Conservation (phyloP, 2,113 vertebrate genomes). For the Antigone vipio region DNA sequence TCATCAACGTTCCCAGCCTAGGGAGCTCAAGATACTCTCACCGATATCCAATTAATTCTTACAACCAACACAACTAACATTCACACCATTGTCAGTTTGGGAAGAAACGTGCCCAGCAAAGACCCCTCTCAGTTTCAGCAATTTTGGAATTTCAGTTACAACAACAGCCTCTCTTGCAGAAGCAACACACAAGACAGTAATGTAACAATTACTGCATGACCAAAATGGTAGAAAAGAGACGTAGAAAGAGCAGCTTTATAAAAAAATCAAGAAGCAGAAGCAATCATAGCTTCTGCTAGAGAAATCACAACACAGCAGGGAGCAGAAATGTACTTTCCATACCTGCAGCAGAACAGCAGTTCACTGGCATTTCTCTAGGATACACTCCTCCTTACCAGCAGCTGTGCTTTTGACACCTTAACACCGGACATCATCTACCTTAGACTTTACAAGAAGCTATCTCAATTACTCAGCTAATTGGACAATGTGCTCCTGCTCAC, state of each 20-base stretch:
- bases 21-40: background rate
- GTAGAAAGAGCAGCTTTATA: background rate
- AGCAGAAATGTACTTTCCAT: background rate
- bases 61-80: background rate
- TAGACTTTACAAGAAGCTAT: background rate
- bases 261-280: background rate
- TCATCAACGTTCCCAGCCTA: background rate
- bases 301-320: background rate
- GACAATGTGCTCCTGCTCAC: background rate
- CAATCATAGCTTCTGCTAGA: background rate
- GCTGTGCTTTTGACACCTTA: background rate
- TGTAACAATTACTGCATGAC: background rate
- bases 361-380: background rate
- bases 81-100: background rate
- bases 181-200: background rate
- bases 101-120: background rate
- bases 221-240: background rate
- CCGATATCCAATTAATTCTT: background rate
- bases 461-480: constrained; percentile 7
- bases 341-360: background rate
- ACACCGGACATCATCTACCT: background rate
- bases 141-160: background rate
- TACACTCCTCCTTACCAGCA: background rate
- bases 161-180: background rate
- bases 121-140: background rate